Conservation (phyloP, 1,140 invertebrate genomes). For the Campodea augens region DNA sequence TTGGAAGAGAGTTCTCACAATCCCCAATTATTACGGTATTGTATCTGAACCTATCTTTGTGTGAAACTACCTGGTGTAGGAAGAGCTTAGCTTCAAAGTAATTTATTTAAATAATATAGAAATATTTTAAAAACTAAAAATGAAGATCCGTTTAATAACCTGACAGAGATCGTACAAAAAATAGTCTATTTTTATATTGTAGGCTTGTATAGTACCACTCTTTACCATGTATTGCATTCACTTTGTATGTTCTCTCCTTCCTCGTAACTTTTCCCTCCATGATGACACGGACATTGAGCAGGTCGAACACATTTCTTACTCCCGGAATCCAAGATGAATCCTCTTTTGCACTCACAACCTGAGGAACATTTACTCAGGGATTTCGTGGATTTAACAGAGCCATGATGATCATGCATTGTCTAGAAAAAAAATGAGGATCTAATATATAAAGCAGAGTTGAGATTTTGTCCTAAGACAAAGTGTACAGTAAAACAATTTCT, state of each 20-base stretch:
- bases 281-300: constrained; percentile 63
- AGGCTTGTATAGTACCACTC: no score
- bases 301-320: constrained; percentile 45
- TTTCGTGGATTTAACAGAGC: constrained; percentile 15
- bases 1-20: no score
- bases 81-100: no score
- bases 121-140: no score
- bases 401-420: constrained; percentile 52
- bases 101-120: no score
- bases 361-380: constrained; percentile 38
- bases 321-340: constrained; percentile 47
- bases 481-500: not conserved
- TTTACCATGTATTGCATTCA: constrained; percentile 66
- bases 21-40: no score
- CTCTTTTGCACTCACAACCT: constrained; percentile 56
- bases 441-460: constrained; percentile 6
- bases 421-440: constrained; percentile 17
- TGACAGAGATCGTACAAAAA: no score
- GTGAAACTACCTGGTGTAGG: no score
- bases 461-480: constrained; percentile 6
- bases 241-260: constrained; percentile 53
- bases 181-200: no score
- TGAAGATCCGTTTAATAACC: no score
- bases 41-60: no score
- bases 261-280: constrained; percentile 58